These are phyloP conservation scores for Xestia ashworthii DNA, from an alignment of 2,888 invertebrate genomes.

Conservation along the genomic window DNA sequence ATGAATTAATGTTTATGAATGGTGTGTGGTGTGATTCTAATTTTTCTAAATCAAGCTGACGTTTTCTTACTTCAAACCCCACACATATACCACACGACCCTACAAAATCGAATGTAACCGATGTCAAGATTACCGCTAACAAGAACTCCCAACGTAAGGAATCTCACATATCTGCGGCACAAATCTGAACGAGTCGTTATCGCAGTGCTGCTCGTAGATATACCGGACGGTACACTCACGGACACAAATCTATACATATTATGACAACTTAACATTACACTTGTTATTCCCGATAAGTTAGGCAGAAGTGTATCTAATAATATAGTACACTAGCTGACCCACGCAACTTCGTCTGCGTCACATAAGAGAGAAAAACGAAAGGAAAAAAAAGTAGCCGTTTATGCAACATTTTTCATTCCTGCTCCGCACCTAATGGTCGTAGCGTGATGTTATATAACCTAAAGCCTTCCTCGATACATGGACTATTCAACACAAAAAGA, in stretches of 20 bases:
- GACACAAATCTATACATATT: background rate
- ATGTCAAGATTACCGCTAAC: slow-evolving; percentile 25
- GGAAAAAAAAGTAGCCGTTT: too few relatives aligned
- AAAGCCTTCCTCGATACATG: too few relatives aligned
- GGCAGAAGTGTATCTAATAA: too few relatives aligned
- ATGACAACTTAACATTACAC: background rate
- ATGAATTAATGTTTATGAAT: background rate
- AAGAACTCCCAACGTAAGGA: slow-evolving; percentile 12
- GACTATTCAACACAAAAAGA: too few relatives aligned
- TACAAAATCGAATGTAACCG: slow-evolving; percentile 19
- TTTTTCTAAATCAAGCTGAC: background rate
- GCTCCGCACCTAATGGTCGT: too few relatives aligned
- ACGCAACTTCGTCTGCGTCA: too few relatives aligned
- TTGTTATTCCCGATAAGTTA: too few relatives aligned
- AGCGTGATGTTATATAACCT: too few relatives aligned
- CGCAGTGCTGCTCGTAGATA: background rate
- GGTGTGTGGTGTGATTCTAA: background rate
- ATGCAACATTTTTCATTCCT: too few relatives aligned
- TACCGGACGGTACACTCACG: background rate
- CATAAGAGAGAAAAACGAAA: too few relatives aligned
- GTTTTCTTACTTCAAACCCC: background rate
- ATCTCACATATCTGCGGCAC: slow-evolving; percentile 55
- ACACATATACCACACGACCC: background rate
- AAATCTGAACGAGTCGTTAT: slow-evolving; percentile 41
- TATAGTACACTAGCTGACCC: too few relatives aligned